Base-by-base conservation (phyloP, 2,113 vertebrate species). In the Apaloderma vittatum region DNA sequence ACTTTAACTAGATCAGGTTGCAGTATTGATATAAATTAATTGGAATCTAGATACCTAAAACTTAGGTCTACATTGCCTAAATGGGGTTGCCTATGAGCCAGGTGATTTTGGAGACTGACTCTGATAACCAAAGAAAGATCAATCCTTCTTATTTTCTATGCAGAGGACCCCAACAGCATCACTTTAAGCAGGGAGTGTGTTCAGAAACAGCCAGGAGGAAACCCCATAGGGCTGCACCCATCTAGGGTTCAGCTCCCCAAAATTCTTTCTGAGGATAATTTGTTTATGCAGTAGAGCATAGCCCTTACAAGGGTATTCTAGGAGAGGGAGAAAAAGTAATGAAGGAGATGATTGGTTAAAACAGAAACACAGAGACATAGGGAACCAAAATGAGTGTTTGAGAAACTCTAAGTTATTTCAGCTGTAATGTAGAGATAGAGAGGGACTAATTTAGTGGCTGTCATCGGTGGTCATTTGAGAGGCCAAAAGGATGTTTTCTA, bases 61-160 rank as follows among this genome's bases (percentile, higher is more conserved):
- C 10, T 51, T 49, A 57, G 1, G 6, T 45, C 43, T 79, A 23
- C 5, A 11, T 20, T 86, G 43, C 63, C 32, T 86, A 19, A 67
- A 71, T 0, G 1, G 3, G 2, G 3, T 17, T 89, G 3, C 11
- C 3, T 37, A 3, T 1, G 3, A 75, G 19, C 9, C 23, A 45
- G 2, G 18, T 51, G 22, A 8, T 77, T 91, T 70, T 91, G 36
- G 36, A 70, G 21, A 21, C 14, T 23, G 37, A 29, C 11, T 49
- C 6, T 52, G 23, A 40, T 75, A 17, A 37, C 8, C 0, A 0
- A 70, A 77, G n/a, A 2, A 80, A 6, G 24, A 61, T 17, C 1
- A 5, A 1, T 1, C 45, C 4, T 48, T 48, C 48, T 26, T 48
- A 7, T 61, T 59, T 55, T 87, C 52, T 72, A 14, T 58, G 51